phyloP scores from a whole-genome alignment of 2,113 vertebrate species.

The Henicopernis longicauda region DNA sequence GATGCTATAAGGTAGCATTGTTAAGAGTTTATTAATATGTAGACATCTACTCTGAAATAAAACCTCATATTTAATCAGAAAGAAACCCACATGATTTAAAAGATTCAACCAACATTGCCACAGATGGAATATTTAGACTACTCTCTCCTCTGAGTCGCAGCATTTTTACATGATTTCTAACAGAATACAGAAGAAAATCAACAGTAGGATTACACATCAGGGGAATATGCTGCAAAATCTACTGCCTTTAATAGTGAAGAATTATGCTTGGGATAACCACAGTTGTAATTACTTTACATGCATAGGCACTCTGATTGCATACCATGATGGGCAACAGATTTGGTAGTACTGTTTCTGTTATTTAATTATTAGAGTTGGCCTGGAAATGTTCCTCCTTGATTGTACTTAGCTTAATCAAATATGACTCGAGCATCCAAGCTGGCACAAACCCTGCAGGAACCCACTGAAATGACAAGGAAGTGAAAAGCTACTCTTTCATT shows the following conservation, averaged over 20 bases:
- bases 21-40: constrained; percentile 26
- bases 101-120: background rate
- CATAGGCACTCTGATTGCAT: background rate
- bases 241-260: background rate
- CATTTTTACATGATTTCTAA: background rate
- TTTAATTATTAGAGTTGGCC: constrained; percentile 14
- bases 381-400: constrained; percentile 31
- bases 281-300: background rate
- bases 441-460: constrained; percentile 26
- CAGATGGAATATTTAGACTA: background rate
- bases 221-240: background rate
- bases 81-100: background rate
- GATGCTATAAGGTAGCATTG: constrained; percentile 19
- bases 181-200: background rate
- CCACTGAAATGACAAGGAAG: constrained; percentile 19
- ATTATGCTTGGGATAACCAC: background rate
- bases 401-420: constrained; percentile 48
- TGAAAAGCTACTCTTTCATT: background rate
- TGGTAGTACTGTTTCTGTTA: constrained; percentile 4
- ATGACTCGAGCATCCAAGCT: constrained; percentile 3
- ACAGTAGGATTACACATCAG: background rate
- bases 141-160: background rate
- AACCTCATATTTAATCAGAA: background rate
- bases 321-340: constrained; percentile 47
- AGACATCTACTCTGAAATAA: background rate